phyloP scores from a whole-genome alignment of 1,140 invertebrate genomes.

The Calosoma granatense region DNA sequence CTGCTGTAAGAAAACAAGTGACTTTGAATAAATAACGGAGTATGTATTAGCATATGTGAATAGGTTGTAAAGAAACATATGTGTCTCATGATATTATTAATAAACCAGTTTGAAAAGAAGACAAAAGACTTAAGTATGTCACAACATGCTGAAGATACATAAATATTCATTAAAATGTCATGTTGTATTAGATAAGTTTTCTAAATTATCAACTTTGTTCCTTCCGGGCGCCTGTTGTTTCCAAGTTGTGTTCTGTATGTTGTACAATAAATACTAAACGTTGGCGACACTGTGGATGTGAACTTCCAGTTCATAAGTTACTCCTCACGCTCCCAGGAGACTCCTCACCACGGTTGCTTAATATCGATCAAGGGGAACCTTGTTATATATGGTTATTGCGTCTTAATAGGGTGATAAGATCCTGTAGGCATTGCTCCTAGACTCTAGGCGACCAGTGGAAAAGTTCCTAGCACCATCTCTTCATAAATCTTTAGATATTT shows the following conservation, averaged over 20 bases:
- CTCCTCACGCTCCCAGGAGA: not conserved
- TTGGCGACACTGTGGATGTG: not conserved
- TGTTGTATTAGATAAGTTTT: no score
- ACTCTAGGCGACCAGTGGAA: not conserved
- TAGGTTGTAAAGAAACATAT: no score
- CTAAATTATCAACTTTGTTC: not conserved
- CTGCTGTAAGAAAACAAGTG: no score
- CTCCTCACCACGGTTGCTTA: not conserved
- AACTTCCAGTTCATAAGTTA: not conserved
- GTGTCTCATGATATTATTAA: no score
- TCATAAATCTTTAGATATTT: no score
- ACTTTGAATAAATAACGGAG: no score
- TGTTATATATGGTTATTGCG: not conserved
- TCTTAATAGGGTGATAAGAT: not conserved
- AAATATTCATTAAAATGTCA: no score
- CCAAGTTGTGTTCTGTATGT: not conserved
- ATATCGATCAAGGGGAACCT: not conserved
- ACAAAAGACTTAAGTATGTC: no score
- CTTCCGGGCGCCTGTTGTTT: not conserved
- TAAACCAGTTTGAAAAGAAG: no score
- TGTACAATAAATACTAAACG: not conserved
- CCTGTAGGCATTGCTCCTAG: not conserved
- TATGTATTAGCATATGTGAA: no score
- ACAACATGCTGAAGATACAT: no score
- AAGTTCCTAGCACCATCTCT: not conserved